Base-by-base conservation (phyloP, 2,797 vertebrate genomes). In the Enteromius paludinosus region DNA sequence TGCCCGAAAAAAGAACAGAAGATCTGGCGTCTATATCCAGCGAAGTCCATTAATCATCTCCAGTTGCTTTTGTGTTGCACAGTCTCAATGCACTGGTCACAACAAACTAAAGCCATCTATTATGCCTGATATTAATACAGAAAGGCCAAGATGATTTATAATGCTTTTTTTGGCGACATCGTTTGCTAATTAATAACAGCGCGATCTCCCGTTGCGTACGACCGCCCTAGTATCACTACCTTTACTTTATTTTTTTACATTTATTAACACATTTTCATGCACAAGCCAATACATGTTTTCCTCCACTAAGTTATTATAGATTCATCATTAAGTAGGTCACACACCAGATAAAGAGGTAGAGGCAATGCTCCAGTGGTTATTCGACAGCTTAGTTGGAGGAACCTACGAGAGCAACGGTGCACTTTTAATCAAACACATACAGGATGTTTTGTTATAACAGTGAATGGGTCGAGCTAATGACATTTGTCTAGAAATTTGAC, bases 281-380 rank as follows among this genome's bases (percentile, higher is more conserved):
- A 41, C 43, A n/a, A 78, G 69, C 69, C 69, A 52, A 79, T 83
- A 38, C 78, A 56, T 79, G 69, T 83, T 80, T 83, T 83, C 54
- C 74, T 83, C 23, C 41, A 59, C 79, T 12, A 4, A n/a, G 77
- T 79, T 78, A 79, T 83, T 79, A 84, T 81, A 74, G 71, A 84
- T 84, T 65, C 77, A 76, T 82, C 76, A 84, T 74, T 84, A 88
- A 88, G 80, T 88, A 85, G 85, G 80, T 81, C 81, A 85, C 62
- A 70, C 52, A 56, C 49, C 77, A 75, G 72, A 87, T 81, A 78
- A 83, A 75, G 66, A 79, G 78, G 75, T 78, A 61, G 79, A 79
- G 56, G 61, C 18, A 69, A 72, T 72, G 78, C 77, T 75, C 23
- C 23, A 30, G 75, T 82, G 66, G 64, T 72, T 76, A 45, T 61